Base-by-base conservation (phyloP, 2,888 invertebrate genomes). In the Leptinotarsa tumamoca region DNA sequence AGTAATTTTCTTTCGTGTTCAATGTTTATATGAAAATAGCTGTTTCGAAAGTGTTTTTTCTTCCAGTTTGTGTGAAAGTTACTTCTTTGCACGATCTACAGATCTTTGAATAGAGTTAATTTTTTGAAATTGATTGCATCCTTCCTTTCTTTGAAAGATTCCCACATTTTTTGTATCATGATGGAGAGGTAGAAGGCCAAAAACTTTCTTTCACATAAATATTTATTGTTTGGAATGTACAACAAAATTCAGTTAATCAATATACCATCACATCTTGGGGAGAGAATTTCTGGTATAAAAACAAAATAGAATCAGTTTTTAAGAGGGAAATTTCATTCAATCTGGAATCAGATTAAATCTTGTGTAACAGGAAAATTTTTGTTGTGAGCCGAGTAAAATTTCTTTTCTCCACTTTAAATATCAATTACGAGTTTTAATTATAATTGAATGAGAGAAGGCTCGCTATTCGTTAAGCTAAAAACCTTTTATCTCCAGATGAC, bases 351-450 rank as follows among this genome's bases (percentile, higher is more conserved):
- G n/a, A 27, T 63, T 43, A 0, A 43, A 63, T 63, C 63, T 63
- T 63, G 10, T 63, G 43, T 63, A 63, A 66, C 67, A n/a, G 18
- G 13, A 23, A 49, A 72, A 72, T 68, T 72, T 21, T 72, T 43
- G 67, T 68, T 56, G 2, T 58, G 50, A 72, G 67, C 51, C 43
- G 49, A 68, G 54, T 67, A 67, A 56, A 67, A 17, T 49, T 61
- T 23, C 56, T 50, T 72, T 72, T 72, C 68, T 72, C 49, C 72
- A 49, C 49, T 23, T 49, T 27, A 51, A 56, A 72, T 33, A 68
- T 67, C 61, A 72, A 72, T 72, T 67, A 67, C 17, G 50, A 72
- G 68, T 72, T 58, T 72, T 49, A 72, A 56, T 72, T 72, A 68
- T 50, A 68, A 72, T 68, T 72, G 71, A 72, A 67, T 56, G 33